Evolutionary conservation across 2,797 vertebrate genomes (phyloP).

Genomic region (Pantherophis vulpinus): DNA sequence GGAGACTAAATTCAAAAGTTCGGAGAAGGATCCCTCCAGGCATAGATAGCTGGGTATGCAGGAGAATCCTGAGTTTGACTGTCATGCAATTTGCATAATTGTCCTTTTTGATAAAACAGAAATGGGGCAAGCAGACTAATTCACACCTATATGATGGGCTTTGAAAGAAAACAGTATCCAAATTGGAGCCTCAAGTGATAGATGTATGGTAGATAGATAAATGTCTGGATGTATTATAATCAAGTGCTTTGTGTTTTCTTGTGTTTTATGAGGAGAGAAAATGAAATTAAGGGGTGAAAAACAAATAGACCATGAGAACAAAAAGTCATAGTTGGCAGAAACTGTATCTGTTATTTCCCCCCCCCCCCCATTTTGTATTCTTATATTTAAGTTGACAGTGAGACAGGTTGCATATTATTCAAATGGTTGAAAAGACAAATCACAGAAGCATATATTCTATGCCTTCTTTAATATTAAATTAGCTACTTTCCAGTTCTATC

Average conservation of each 20-base stretch:
- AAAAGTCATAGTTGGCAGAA: background rate
- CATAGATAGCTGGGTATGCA: background rate
- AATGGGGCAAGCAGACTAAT: background rate
- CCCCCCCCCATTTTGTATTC: background rate
- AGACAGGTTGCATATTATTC: background rate
- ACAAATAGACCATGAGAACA: background rate
- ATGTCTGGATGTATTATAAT: background rate
- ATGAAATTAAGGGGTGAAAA: too few species aligned
- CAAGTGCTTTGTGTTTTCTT: background rate
- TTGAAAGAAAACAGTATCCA: background rate
- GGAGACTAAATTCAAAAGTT: background rate
- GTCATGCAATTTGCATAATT: background rate
- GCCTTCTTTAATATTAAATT: background rate
- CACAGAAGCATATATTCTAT: background rate
- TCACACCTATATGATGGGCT: background rate
- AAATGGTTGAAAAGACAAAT: background rate
- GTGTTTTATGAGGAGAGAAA: background rate
- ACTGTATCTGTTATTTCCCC: background rate
- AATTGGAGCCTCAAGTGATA: background rate
- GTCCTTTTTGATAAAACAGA: background rate
- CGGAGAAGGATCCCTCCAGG: background rate
- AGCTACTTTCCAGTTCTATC: background rate
- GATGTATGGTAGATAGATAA: background rate
- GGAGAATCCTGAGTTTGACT: background rate
- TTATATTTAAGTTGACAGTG: background rate